Evolutionary conservation across 30 jellyfish, hydroid and myxozoan species (phyloP), one percentile per base, ranked within the genome.

Genomic region (Pelagia noctiluca): DNA sequence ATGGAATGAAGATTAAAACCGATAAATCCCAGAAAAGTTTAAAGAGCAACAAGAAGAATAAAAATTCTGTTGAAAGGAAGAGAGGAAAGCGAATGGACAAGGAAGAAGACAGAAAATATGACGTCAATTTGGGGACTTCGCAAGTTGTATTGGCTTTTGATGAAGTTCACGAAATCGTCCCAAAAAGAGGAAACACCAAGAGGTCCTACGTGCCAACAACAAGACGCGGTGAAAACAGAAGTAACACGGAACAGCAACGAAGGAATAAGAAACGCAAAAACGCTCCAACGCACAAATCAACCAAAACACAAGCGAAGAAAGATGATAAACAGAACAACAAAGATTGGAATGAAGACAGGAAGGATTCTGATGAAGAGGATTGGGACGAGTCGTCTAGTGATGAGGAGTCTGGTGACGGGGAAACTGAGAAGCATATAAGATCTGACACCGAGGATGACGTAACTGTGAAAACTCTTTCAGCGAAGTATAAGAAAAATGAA

Each of bases 61-160:
- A 52, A 49, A 36, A 0, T 35, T n/a, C 1, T 53, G 36, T 5
- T 47, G 31, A 28, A 30, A 13, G 16, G n/a, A 5, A 16, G 4
- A 48, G 71, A 53, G 68, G 68, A 3, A 52, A 52, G 21, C 16
- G 68, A 52, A 52, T 52, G 68, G 68, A 52, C 26, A 52, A 52
- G 26, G 68, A 52, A 30, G 68, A 52, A 52, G 68, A 52, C 12
- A 52, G 26, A 52, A 52, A 30, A 32, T 70, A 70, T 33, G 65
- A 33, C 31, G 31, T 26, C 16, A 32, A 35, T 23, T 34, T 28
- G 18, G 81, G 78, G 19, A 50, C 30, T 26, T 10, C 90, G 18
- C 76, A 94, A 62, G 83, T 88, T 22, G 83, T 94, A 3, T 42
- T 94, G 7, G 95, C 99, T 24, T 94, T 85, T 84, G 99, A 94